These are phyloP conservation scores for Sminthurides aquaticus DNA, from an alignment of 2,888 invertebrate species.

Conservation along the genomic window DNA sequence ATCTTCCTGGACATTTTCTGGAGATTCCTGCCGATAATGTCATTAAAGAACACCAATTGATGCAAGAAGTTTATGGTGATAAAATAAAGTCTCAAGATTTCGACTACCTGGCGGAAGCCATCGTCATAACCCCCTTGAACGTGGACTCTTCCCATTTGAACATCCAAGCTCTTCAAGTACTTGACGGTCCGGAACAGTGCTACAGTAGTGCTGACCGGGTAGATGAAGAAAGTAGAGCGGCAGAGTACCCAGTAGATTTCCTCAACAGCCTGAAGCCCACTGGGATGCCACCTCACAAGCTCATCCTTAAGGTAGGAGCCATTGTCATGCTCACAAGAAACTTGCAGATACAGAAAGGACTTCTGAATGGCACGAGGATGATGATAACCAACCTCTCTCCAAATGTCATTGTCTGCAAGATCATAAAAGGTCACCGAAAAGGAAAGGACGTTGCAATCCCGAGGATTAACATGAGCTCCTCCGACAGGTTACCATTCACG, in stretches of 20 bases:
- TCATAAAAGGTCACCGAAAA: no score
- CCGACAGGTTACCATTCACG: no score
- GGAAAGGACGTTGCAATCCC: no score
- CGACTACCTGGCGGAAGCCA: no score
- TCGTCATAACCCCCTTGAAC: background rate
- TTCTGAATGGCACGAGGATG: background rate
- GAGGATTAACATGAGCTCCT: no score
- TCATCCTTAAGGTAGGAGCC: background rate
- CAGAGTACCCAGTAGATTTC: background rate
- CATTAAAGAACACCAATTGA: no score
- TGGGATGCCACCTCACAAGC: background rate
- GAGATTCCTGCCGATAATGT: no score
- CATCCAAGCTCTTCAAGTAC: background rate
- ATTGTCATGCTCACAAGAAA: slow-evolving; percentile 1
- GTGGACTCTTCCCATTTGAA: background rate
- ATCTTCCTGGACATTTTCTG: no score
- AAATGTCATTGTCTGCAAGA: no score
- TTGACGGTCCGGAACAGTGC: background rate
- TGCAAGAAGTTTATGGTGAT: no score
- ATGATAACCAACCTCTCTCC: no score
- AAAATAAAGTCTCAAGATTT: no score
- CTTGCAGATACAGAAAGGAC: background rate
- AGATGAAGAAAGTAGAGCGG: background rate
- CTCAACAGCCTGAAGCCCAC: background rate
- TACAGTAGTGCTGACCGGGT: background rate